These are phyloP conservation scores for Colaptes auratus DNA, from an alignment of 2,113 vertebrate genomes.

Conservation along the genomic window DNA sequence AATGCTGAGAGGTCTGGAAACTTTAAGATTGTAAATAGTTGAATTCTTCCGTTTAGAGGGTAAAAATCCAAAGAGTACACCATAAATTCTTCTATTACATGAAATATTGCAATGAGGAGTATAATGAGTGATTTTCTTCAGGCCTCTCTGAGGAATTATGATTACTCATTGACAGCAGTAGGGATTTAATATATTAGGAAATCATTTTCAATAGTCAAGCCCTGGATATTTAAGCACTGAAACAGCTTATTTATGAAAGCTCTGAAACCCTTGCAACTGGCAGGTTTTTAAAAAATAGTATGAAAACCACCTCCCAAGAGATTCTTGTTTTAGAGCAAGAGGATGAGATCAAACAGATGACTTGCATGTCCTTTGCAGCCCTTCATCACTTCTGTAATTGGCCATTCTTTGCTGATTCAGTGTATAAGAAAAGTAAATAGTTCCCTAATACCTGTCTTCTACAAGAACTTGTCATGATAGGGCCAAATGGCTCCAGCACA, in stretches of 20 bases:
- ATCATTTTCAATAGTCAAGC: background rate
- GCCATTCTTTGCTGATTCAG: background rate
- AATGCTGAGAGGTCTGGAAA: background rate
- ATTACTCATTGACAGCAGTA: background rate
- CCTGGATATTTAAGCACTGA: background rate
- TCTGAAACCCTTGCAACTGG: background rate
- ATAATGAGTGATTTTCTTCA: background rate
- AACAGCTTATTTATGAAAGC: background rate
- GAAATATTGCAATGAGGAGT: background rate
- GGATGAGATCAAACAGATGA: background rate
- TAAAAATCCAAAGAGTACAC: background rate
- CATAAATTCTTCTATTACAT: background rate
- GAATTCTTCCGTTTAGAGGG: background rate
- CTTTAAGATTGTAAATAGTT: background rate
- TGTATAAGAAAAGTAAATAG: background rate
- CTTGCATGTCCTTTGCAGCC: background rate
- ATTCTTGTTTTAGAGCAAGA: background rate
- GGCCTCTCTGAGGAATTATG: background rate
- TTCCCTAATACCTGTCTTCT: background rate
- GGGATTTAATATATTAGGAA: background rate
- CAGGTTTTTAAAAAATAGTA: background rate
- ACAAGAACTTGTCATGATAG: background rate
- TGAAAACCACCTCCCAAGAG: constrained; percentile 43
- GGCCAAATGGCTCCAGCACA: no score
- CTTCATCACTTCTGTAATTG: background rate